A percentile compares a stretch with the other conserved stretches of the same genome.
Conservation (phyloP, 2,888 invertebrate genomes). For the Elegia similella region DNA sequence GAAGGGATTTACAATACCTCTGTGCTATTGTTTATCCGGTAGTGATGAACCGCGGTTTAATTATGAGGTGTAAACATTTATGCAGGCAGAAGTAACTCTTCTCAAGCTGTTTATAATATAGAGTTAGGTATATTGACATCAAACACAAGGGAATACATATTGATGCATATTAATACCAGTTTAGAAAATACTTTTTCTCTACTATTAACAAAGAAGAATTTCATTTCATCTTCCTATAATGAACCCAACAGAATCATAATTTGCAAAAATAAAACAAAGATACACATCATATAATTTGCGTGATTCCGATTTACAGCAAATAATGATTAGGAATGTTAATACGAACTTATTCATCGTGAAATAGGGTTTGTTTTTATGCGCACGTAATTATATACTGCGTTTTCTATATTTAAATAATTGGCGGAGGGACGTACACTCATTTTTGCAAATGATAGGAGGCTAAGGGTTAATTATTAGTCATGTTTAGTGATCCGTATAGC, state of each 20-base stretch:
- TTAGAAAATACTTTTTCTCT: no score
- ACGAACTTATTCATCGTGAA: constrained; percentile 44
- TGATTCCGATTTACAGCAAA: constrained; percentile 51
- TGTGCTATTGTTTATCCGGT: no score
- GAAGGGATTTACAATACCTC: no score
- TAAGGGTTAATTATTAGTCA: not conserved
- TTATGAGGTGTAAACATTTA: no score
- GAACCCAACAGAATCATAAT: constrained; percentile 38
- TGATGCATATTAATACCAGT: no score
- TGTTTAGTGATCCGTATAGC: not conserved
- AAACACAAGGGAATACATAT: no score
- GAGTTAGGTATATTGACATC: no score
- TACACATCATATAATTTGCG: constrained; percentile 56
- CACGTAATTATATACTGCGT: constrained; percentile 38
- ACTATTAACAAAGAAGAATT: no score
- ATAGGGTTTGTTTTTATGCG: constrained; percentile 38
- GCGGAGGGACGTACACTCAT: not conserved
- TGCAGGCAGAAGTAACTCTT: no score
- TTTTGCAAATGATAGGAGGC: not conserved
- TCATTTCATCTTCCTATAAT: not conserved
- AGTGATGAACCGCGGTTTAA: no score
- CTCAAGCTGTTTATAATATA: no score
- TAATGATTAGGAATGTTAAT: constrained; percentile 62
- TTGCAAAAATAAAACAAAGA: constrained; percentile 63
- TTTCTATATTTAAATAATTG: constrained; percentile 18